phyloP scores from a whole-genome alignment of 1,140 invertebrate species.

The Zaprionus taronus region DNA sequence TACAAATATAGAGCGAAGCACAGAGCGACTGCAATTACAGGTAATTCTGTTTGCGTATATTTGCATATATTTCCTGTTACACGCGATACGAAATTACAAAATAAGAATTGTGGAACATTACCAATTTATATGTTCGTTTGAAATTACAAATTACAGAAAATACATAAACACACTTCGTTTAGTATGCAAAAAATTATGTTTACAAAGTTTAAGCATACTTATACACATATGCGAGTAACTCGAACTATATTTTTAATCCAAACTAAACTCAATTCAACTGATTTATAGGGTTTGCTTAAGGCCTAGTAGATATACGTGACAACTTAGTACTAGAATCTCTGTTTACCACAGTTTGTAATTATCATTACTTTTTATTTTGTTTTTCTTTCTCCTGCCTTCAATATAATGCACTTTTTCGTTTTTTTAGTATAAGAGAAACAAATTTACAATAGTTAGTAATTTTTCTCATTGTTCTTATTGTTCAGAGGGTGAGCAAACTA shows the following conservation, averaged over 20 bases:
- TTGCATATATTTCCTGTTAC: slow-evolving; percentile 40
- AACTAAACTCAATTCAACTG: slow-evolving; percentile 68
- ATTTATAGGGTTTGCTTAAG: slow-evolving; percentile 64
- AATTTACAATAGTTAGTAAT: slow-evolving; percentile 63
- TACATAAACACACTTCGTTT: slow-evolving; percentile 31
- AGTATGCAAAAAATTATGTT: background rate
- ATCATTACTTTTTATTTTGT: slow-evolving; percentile 10
- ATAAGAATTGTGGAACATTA: slow-evolving; percentile 46
- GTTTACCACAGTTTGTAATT: slow-evolving; percentile 27
- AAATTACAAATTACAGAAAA: slow-evolving; percentile 32
- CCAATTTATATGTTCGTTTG: slow-evolving; percentile 53
- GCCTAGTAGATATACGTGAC: slow-evolving; percentile 75
- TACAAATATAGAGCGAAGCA: slow-evolving; percentile 75
- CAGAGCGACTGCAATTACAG: slow-evolving; percentile 65
- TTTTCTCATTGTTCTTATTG: slow-evolving; percentile 7
- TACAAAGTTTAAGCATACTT: slow-evolving; percentile 19
- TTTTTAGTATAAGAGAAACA: slow-evolving; percentile 57
- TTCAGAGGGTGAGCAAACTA: slow-evolving; percentile 34
- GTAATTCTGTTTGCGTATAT: slow-evolving; percentile 19
- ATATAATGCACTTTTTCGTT: slow-evolving; percentile 76
- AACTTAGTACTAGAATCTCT: slow-evolving; percentile 66
- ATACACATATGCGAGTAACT: slow-evolving; percentile 14
- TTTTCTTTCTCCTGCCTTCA: slow-evolving; percentile 36
- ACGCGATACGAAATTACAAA: slow-evolving; percentile 51
- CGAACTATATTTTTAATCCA: slow-evolving; percentile 22